Conservation (phyloP, 2,113 vertebrate species). For the Eira barbara region DNA sequence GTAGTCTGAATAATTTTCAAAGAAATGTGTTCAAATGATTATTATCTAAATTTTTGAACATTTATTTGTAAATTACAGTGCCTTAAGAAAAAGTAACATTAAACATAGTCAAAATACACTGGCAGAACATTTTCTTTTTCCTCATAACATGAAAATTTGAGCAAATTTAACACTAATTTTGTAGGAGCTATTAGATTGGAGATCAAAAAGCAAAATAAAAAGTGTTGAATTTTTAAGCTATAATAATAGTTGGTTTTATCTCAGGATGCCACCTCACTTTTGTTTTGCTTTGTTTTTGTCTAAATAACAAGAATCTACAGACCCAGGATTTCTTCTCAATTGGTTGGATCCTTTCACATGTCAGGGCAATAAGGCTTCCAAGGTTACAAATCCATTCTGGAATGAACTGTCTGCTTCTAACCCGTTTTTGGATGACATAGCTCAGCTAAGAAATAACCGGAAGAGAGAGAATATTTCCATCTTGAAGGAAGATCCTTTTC, state of each 20-base stretch:
- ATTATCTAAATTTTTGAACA: background rate
- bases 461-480: slow-evolving; percentile 77
- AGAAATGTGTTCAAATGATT: background rate
- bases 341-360: slow-evolving; percentile 71
- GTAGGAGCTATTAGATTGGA: background rate
- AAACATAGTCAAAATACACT: background rate
- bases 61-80: background rate
- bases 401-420: slow-evolving; percentile 92
- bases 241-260: background rate
- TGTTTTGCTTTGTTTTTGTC: slow-evolving; percentile 62
- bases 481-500: slow-evolving; percentile 83
- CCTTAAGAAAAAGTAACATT: slow-evolving; percentile 1
- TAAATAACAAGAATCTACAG: slow-evolving; percentile 37
- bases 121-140: background rate
- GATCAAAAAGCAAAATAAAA: background rate
- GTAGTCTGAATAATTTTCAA: background rate
- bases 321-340: slow-evolving; percentile 65
- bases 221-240: background rate
- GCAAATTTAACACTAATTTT: background rate
- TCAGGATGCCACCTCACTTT: background rate
- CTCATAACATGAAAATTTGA: background rate
- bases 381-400: slow-evolving; percentile 93
- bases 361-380: slow-evolving; percentile 59
- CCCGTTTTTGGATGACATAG: slow-evolving; percentile 94
- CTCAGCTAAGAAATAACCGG: slow-evolving; percentile 80